phyloP scores from a whole-genome alignment of 2,113 vertebrate species.

The Coregonus clupeaformis region DNA sequence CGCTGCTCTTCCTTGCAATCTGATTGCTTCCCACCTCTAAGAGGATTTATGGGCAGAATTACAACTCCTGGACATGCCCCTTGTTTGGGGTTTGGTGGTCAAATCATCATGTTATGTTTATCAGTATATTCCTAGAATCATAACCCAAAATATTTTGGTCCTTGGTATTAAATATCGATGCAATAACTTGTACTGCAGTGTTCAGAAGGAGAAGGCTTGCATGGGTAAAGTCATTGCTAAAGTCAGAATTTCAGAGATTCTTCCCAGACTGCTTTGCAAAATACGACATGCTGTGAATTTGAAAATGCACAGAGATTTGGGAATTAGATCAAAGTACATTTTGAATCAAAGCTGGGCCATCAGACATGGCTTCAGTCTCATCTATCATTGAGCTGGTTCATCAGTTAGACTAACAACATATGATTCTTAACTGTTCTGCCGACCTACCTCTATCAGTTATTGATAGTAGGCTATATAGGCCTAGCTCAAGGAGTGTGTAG shows the following conservation, averaged over 20 bases:
- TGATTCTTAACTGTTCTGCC: too few relatives aligned
- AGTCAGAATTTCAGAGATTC: background rate
- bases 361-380: slow-evolving; percentile 1
- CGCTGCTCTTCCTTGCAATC: slow-evolving; percentile 16
- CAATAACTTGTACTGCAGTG: background rate
- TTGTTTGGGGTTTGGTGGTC: too few relatives aligned
- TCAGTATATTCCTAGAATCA: too few relatives aligned
- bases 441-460: too few relatives aligned
- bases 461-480: too few relatives aligned
- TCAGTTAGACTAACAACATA: too few relatives aligned
- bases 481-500: too few relatives aligned
- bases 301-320: background rate
- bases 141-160: too few relatives aligned
- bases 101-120: too few relatives aligned
- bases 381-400: background rate
- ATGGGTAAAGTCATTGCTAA: too few relatives aligned
- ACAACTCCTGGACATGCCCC: too few relatives aligned
- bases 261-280: background rate
- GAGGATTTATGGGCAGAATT: background rate
- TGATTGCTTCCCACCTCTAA: slow-evolving; percentile 33
- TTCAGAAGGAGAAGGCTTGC: background rate
- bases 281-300: background rate
- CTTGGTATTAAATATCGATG: too few relatives aligned
- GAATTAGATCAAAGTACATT: background rate
- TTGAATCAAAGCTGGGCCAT: slow-evolving; percentile 1